These are phyloP conservation scores for Melikaiella ostensackeni DNA, from an alignment of 2,888 invertebrate genomes.

Conservation along the genomic window DNA sequence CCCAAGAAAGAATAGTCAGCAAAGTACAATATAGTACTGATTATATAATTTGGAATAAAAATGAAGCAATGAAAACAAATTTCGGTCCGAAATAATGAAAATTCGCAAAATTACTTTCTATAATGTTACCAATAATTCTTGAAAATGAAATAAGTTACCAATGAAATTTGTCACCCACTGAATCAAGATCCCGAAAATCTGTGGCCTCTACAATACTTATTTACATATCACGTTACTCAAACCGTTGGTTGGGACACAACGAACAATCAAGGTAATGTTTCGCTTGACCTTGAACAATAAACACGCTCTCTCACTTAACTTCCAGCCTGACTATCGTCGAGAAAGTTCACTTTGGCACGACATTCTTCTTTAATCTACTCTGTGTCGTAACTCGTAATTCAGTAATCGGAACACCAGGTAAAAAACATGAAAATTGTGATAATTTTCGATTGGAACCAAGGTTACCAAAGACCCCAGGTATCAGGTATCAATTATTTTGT, in stretches of 20 bases:
- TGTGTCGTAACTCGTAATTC: not conserved
- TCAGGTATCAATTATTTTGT: not conserved
- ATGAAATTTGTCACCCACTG: not conserved
- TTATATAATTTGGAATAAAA: not conserved
- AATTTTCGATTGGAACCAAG: not conserved
- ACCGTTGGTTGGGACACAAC: not conserved
- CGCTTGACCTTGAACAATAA: constrained; percentile 18
- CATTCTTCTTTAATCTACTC: constrained; percentile 10
- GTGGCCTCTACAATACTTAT: constrained; percentile 22
- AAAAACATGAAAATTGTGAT: not conserved
- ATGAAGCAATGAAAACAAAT: not conserved
- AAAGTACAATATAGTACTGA: not conserved
- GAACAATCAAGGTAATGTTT: constrained; percentile 15
- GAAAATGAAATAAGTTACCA: not conserved
- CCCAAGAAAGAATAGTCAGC: not conserved
- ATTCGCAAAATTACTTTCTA: not conserved
- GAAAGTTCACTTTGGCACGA: constrained; percentile 26
- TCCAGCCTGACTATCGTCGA: not conserved
- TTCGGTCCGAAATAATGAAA: not conserved
- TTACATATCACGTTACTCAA: constrained; percentile 37
- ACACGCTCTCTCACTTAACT: constrained; percentile 2
- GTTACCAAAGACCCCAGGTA: not conserved
- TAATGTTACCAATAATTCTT: not conserved
- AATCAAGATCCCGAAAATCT: not conserved
- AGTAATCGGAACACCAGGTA: constrained; percentile 15